Evolutionary conservation across 2,888 invertebrate genomes (phyloP), one percentile per base, ranked within the genome.

Genomic region (Rhingia campestris): DNA sequence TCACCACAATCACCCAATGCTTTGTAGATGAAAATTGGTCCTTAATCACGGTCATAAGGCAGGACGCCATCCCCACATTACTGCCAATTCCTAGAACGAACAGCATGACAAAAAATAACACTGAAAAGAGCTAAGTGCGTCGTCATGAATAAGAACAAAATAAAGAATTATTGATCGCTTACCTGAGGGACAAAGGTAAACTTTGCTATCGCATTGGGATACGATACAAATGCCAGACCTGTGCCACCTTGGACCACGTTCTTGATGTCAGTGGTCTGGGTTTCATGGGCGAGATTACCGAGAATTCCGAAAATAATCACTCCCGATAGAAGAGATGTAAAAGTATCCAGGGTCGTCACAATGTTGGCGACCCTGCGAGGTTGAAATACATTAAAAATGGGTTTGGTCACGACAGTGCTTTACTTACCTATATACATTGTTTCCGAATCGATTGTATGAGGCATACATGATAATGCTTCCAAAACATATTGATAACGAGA

Each of bases 361-460:
- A 97, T 95, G 91, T 96, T 93, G 0, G 96, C 95, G 88, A 97
- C 97, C 87, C 96, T n/a, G n/a, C n/a, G n/a, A n/a, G n/a, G n/a
- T n/a, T n/a, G n/a, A n/a, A n/a, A n/a, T n/a, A n/a, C n/a, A n/a
- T n/a, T n/a, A n/a, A n/a, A n/a, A n/a, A n/a, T n/a, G n/a, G n/a
- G n/a, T n/a, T n/a, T n/a, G n/a, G n/a, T n/a, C n/a, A n/a, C n/a
- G n/a, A n/a, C n/a, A n/a, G n/a, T n/a, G n/a, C n/a, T n/a, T n/a
- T n/a, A 32, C 86, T 85, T 79, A 93, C 93, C 93, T 92, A 87
- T 93, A 92, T 53, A 94, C 92, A 69, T 93, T 93, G 74, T 94
- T 94, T 0, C 91, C 90, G 87, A 94, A 94, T 10, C 92, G 91
- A 87, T 94, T 94, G 89, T 93, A 94, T 0, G 94, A 94, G 1